Base-by-base conservation (phyloP, 2,113 vertebrate genomes). In the Castor canadensis region DNA sequence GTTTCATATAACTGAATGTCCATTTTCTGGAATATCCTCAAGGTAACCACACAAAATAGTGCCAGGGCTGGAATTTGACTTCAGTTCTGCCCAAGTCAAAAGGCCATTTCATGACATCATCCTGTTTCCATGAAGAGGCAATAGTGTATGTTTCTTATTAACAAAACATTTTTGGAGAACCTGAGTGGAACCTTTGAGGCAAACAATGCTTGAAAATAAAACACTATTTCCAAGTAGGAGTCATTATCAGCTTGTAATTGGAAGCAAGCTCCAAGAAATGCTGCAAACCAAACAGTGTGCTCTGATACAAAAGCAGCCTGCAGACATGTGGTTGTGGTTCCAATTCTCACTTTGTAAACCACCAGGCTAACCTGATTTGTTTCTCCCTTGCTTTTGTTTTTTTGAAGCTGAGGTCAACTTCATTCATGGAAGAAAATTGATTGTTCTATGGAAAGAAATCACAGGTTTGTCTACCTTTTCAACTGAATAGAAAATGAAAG, bases 361-460 rank as follows among this genome's bases (percentile, higher is more conserved):
- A 3, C 16, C 22, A 40, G 26, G 77, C 56, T 43, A 49, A 73
- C 28, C 24, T 66, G 72, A 81, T 69, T 77, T 94, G 43, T 86
- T 96, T 79, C 49, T 66, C 54, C 20, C 22, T 79, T 89, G 77
- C 22, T 82, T 87, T 88, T 87, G 54, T 79, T 96, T 92, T 76
- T 95, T 85, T 83, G 82, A 94, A 93, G 93, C 69, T 92, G 88
- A 82, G 94, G 73, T 94, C 67, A 90, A 38, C 28, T 91, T 90
- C 56, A 79, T 95, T 93, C n/a, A 28, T 86, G 66, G 77, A 62
- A 64, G 43, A 88, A 96, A 95, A 91, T 30, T 47, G 26, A 47
- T 62, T 96, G 45, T 90, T 92, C 38, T 47, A 26, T 28, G 66
- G 8, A 47, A 73, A 81, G 81, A 87, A 90, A 87, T 43, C n/a